Evolutionary conservation across 2,797 vertebrate species (phyloP).

Genomic region (Babyrousa celebensis): DNA sequence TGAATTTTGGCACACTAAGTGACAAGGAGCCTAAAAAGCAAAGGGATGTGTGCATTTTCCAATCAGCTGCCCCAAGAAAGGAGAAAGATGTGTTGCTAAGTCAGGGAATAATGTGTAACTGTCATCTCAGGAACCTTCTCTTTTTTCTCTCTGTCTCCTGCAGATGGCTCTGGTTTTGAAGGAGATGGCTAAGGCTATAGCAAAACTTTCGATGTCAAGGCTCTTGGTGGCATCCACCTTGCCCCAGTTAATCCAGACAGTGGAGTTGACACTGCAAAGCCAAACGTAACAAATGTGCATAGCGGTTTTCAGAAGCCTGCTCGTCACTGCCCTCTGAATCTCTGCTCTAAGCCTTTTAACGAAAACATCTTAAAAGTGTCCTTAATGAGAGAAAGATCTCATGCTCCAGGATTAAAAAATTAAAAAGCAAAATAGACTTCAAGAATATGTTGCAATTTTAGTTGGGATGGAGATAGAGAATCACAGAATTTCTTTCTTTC

Average conservation of each 20-base stretch:
- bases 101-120: neutral
- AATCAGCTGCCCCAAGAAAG: neutral
- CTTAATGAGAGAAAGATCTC: neutral
- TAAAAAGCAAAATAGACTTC: neutral
- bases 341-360: neutral
- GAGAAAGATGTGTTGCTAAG: neutral
- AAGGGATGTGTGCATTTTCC: neutral
- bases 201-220: neutral
- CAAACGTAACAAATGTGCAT: neutral
- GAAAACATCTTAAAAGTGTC: neutral
- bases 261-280: neutral
- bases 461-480: neutral
- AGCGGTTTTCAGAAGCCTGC: neutral
- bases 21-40: neutral
- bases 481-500: neutral
- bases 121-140: neutral
- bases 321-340: accelerated
- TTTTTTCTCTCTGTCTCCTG: neutral
- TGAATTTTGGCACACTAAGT: neutral
- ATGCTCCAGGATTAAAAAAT: neutral
- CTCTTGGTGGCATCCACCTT: neutral
- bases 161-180: neutral
- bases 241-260: neutral
- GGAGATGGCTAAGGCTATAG: neutral
- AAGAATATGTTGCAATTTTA: neutral